Base-by-base conservation (phyloP, 1,140 invertebrate genomes). In the Mactra quadrangularis region DNA sequence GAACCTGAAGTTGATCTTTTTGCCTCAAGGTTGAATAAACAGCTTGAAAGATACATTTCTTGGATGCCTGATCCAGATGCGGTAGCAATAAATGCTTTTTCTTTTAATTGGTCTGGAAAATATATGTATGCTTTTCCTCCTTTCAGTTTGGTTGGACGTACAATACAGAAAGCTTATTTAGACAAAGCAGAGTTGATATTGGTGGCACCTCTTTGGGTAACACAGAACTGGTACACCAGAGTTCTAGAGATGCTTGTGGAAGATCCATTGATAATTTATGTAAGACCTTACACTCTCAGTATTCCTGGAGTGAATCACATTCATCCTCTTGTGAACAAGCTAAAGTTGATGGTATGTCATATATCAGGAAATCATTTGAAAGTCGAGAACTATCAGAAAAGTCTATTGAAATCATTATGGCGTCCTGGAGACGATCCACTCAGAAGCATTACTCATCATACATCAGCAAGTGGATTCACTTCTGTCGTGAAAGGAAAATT, bases 41-140 rank as follows among this genome's bases (percentile, higher is more conserved):
- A 85, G 29, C 19, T 85, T 0, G 19, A 22, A 27, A 64, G 22
- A 50, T 87, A 70, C 83, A 78, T 77, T 15, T 71, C 85, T 25
- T 87, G 70, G 72, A 57, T 68, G 31, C 81, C 82, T 35, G 85
- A 86, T 75, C 68, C 85, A 53, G 38, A 64, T 47, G 64, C 75
- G 35, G 41, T 31, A 53, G 45, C 59, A 41, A 38, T 85, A 17
- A 64, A 82, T 85, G 68, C 85, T 41, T 86, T 86, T 81, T 78
- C 75, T 13, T 25, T 72, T 22, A 22, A 47, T 50, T 86, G 81
- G 81, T 17, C 22, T 64, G 31, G 45, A 33, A 52, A 15, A 71
- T 60, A 66, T 22, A 35, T 83, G 33, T 83, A 81, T 68, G 47
- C 53, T 50, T 79, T 83, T 78, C 82, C 75, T 78, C 75, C 85